Conservation (phyloP, 2,888 invertebrate genomes). For the Sepioteuthis lessoniana region DNA sequence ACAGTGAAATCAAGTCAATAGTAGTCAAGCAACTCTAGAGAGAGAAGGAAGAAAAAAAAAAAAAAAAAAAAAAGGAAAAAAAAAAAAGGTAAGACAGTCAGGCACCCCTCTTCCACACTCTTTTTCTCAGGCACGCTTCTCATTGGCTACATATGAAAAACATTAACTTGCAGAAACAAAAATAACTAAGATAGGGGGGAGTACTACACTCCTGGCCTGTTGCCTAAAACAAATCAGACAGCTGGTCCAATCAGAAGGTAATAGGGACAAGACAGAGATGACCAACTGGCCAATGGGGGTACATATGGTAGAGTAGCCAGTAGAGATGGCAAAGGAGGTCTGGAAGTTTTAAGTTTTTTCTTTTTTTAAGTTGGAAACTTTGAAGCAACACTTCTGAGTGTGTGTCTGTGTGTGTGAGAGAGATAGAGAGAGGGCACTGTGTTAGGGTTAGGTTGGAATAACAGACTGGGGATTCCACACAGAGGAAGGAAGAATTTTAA, state of each 20-base stretch:
- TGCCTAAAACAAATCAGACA: slow-evolving; percentile 40
- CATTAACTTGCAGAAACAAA: slow-evolving; percentile 43
- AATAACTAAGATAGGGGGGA: neutral
- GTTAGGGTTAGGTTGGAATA: neutral
- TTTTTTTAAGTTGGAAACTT: neutral
- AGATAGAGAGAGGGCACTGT: neutral
- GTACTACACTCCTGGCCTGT: slow-evolving; percentile 25
- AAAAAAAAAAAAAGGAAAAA: neutral
- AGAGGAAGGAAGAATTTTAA: neutral
- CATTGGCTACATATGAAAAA: slow-evolving; percentile 45
- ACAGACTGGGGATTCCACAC: neutral
- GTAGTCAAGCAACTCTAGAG: slow-evolving; percentile 6
- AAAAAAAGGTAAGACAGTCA: neutral
- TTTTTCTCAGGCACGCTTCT: neutral
- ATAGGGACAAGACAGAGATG: slow-evolving; percentile 1
- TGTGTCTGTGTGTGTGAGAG: neutral
- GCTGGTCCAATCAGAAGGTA: slow-evolving; percentile 40
- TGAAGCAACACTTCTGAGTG: neutral
- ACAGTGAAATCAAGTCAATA: slow-evolving; percentile 34
- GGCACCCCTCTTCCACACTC: neutral
- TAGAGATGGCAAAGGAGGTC: neutral
- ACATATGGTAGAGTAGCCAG: neutral
- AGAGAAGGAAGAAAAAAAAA: neutral
- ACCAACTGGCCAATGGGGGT: neutral
- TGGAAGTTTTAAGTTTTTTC: neutral